Base-by-base conservation (phyloP, 35 echinoderm and acorn worm genomes). In the Ptychodera flava region DNA sequence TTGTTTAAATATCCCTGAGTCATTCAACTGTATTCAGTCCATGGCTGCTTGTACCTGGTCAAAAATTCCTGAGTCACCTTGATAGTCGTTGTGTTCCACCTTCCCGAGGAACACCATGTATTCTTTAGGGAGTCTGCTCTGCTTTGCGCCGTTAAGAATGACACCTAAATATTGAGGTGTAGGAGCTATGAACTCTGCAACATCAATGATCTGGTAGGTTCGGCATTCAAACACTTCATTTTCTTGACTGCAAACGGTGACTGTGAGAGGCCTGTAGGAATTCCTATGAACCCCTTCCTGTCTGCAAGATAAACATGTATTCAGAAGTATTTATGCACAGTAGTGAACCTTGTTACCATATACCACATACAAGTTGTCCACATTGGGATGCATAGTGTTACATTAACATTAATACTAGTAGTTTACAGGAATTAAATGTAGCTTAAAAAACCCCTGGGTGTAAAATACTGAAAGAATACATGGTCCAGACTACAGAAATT, bases 161-260 rank as follows among this genome's bases (percentile, higher is more conserved):
- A 93, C 84, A 28, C 75, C 35, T 0, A 89, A 27, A 80, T 93
- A 93, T n/a, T 90, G 87, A 30, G 91, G 91, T 1, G 91, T 89
- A 27, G 35, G 1, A 31, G 76, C 33, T 15, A 85, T 12, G 77
- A 82, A 78, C 6, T 83, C 33, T 64, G 22, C 22, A 64, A 64
- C 22, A 22, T 64, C 22, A 0, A 85, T 80, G 31, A 92, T 36
- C 34, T 88, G 52, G 33, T 92, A 92, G 1, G 86, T 92, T 35
- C 81, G 38, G 16, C 87, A 88, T 16, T 52, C 27, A 16, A 84
- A 35, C 32, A 28, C 22, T 33, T 77, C 80, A 1, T 34, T 45
- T 33, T 89, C 33, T 32, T 85, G 52, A 31, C 80, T 36, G 1
- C 28, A 28, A 10, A 88, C 80, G 31, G 36, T 80, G 12, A 88